Evolutionary conservation across 2,797 vertebrate genomes (phyloP).

Genomic region (Aulostomus chinensis): DNA sequence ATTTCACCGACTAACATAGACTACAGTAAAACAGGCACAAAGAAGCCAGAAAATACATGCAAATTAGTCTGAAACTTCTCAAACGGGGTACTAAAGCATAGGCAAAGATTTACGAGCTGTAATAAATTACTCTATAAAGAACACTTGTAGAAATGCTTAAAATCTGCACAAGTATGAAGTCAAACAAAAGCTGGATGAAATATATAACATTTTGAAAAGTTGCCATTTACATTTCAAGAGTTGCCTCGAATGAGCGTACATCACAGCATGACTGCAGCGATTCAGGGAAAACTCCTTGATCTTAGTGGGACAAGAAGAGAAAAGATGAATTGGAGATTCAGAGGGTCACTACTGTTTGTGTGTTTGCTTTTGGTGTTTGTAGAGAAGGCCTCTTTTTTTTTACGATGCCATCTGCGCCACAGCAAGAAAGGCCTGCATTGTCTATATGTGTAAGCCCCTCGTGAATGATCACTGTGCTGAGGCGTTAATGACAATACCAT

Average conservation of each 20-base stretch:
- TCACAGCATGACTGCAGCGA: conserved; percentile 56
- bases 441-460: conserved; percentile 62
- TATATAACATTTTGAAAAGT: conserved; percentile 53
- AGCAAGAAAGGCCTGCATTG: conserved; percentile 72
- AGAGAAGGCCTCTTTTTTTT: conserved; percentile 68
- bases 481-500: conserved; percentile 79
- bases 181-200: conserved; percentile 58
- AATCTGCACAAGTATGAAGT: conserved; percentile 31
- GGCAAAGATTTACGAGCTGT: conserved; percentile 36
- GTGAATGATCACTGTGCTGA: conserved; percentile 74
- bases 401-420: conserved; percentile 78
- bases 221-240: conserved; percentile 71
- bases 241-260: conserved; percentile 47
- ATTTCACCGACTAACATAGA: conserved; percentile 19
- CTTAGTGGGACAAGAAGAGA: conserved; percentile 71
- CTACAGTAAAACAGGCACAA: conserved; percentile 20
- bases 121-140: conserved; percentile 48
- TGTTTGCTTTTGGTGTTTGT: conserved; percentile 84
- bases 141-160: conserved; percentile 10
- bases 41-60: conserved; percentile 22
- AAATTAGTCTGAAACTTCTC: conserved; percentile 40
- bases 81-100: conserved; percentile 17
- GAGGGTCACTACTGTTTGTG: conserved; percentile 80
- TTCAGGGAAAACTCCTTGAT: conserved; percentile 66
- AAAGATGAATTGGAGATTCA: conserved; percentile 79